Conservation (phyloP, 2,113 vertebrate species). For the Pseudorectes ferrugineus region DNA sequence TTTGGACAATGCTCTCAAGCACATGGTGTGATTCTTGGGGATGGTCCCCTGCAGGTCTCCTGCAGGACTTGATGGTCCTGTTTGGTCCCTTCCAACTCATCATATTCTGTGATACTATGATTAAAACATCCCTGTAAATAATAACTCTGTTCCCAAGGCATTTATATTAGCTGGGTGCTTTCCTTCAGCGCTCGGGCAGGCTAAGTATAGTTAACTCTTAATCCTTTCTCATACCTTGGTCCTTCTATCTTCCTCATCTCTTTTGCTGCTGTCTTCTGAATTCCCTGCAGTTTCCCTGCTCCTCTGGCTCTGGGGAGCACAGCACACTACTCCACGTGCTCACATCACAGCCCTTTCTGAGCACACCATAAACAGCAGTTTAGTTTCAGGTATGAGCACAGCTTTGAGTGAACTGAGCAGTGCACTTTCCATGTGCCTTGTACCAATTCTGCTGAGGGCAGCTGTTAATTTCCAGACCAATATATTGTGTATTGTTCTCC, state of each 20-base stretch:
- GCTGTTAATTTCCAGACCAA: not conserved
- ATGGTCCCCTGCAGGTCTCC: not conserved
- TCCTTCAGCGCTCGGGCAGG: not conserved
- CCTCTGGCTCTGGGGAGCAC: not conserved
- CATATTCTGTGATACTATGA: not conserved
- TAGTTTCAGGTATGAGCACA: not conserved
- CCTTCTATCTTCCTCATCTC: not conserved
- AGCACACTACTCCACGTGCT: not conserved
- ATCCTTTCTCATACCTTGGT: not conserved
- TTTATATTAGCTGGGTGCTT: not conserved
- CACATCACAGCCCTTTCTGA: not conserved
- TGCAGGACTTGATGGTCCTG: not conserved
- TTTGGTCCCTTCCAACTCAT: not conserved
- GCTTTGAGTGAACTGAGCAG: not conserved
- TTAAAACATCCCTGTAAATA: not conserved
- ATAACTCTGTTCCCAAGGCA: not conserved
- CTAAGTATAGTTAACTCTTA: not conserved
- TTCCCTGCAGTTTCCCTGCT: not conserved
- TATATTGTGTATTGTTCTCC: not conserved
- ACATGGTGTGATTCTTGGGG: fast-evolving
- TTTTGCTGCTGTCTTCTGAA: not conserved
- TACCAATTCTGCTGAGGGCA: not conserved
- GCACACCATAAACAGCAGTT: not conserved
- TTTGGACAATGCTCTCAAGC: not conserved
- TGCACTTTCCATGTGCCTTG: fast-evolving